phyloP scores from a whole-genome alignment of 1,140 invertebrate species.

The Heliconius hermathena region DNA sequence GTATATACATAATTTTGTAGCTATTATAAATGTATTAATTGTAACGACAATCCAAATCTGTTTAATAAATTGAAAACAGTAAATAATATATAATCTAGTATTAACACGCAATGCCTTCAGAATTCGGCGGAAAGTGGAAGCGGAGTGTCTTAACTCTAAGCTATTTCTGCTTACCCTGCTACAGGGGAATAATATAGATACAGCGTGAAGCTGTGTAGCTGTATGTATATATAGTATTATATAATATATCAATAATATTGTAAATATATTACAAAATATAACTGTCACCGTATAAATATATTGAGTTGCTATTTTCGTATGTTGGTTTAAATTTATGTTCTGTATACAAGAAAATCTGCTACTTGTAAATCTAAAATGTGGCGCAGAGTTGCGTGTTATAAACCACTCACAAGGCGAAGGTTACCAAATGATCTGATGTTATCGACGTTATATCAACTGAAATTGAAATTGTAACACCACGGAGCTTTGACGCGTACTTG shows the following conservation, averaged over 20 bases:
- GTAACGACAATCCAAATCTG: too few species aligned
- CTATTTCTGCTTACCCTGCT: too few species aligned
- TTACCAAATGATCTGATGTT: slow-evolving; percentile 58
- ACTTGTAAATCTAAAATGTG: slow-evolving; percentile 29
- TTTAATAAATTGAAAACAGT: too few species aligned
- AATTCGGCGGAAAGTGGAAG: too few species aligned
- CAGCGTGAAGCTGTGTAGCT: too few species aligned
- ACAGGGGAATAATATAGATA: too few species aligned
- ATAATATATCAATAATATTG: not conserved
- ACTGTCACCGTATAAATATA: not conserved
- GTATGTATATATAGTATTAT: not conserved
- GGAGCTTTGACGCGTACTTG: slow-evolving; percentile 18
- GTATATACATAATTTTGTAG: too few species aligned
- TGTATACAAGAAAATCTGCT: not conserved
- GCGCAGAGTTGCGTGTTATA: slow-evolving; percentile 53
- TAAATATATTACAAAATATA: not conserved
- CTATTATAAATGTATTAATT: too few species aligned
- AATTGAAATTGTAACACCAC: slow-evolving; percentile 49
- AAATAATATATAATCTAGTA: too few species aligned
- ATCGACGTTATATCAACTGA: slow-evolving; percentile 48
- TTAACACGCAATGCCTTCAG: too few species aligned
- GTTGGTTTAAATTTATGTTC: not conserved
- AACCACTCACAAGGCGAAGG: slow-evolving; percentile 52
- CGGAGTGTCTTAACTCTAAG: too few species aligned
- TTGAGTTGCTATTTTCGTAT: not conserved